Evolutionary conservation across 2,888 invertebrate genomes (phyloP), one percentile per base, ranked within the genome.

Genomic region (Polylopha cassiicola): DNA sequence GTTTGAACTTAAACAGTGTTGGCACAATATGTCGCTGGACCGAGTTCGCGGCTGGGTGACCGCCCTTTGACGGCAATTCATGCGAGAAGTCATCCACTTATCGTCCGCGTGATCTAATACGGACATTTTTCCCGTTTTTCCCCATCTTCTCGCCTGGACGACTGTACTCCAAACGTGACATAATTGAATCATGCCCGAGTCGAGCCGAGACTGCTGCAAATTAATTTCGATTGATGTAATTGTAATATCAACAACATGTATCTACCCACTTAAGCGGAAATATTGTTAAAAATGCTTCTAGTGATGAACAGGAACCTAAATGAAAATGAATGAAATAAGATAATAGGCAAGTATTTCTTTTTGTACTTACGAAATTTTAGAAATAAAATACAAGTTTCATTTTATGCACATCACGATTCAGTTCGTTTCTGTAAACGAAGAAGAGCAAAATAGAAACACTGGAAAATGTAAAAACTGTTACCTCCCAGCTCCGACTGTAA

Each of bases 11-110:
- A n/a, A n/a, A n/a, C n/a, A n/a, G n/a, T n/a, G n/a, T n/a, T n/a
- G n/a, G n/a, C n/a, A n/a, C n/a, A n/a, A n/a, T n/a, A n/a, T n/a
- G 51, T 51, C 47, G 50, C 41, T n/a, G 50, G 43, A 37, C 48
- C 51, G 44, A 48, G 51, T 56, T 71, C 64, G 62, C 78, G 75
- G 67, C 67, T 69, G 63, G 61, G 57, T 69, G 71, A 57, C 50
- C 69, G 73, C 81, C 75, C 84, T 85, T 85, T 85, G 84, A 79
- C 71, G 58, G 58, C 65, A 73, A 80, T 61, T 76, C 82, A 81
- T 82, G 82, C 82, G 84, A 68, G 69, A 76, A 75, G 75, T 84
- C 79, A 84, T 82, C 78, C 84, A 79, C 79, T 82, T 81, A 78
- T 74, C 73, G 71, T 68, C 71, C 70, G 65, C 74, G 69, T 72